Conservation (phyloP, 2,797 vertebrate species). For the Mycteria americana region DNA sequence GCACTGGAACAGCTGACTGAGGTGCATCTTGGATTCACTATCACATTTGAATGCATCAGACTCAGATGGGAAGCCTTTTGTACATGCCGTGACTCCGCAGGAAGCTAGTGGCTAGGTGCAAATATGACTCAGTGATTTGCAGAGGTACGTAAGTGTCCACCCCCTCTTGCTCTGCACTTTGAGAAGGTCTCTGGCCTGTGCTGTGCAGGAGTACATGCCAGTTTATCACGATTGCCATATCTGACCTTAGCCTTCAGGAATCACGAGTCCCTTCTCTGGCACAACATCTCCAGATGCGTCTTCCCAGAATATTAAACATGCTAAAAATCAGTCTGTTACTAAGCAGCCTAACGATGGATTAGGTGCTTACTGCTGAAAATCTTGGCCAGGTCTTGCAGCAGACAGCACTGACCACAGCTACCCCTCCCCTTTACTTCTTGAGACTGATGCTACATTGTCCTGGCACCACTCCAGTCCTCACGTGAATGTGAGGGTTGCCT, state of each 20-base stretch:
- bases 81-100: not conserved
- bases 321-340: not conserved
- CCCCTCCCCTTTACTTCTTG: not conserved
- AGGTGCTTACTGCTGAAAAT: not conserved
- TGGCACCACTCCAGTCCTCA: not conserved
- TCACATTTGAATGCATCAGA: not conserved
- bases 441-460: not conserved
- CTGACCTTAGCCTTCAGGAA: not conserved
- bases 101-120: not conserved
- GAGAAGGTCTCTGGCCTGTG: not conserved
- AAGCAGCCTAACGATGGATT: not conserved
- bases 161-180: not conserved
- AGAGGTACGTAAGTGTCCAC: rapidly evolving
- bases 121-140: not conserved
- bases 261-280: rapidly evolving
- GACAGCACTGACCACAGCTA: not conserved
- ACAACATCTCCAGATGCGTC: not conserved
- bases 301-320: not conserved
- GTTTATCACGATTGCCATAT: not conserved
- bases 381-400: not conserved
- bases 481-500: not conserved
- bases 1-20: not conserved
- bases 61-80: not conserved
- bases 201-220: not conserved
- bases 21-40: not conserved